Conservation (phyloP, 2,113 vertebrate species). For the Oryzias javanicus region DNA sequence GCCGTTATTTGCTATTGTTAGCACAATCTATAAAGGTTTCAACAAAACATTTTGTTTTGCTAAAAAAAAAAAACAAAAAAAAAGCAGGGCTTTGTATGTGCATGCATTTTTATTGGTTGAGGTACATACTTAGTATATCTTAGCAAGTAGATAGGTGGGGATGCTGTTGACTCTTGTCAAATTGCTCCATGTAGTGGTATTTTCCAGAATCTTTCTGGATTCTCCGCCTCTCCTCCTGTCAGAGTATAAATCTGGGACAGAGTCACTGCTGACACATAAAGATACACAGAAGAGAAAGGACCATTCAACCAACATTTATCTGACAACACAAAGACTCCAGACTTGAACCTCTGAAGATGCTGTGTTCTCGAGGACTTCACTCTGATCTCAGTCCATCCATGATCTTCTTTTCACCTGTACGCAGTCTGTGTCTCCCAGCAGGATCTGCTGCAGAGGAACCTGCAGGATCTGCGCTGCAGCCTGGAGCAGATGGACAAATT, state of each 20-base stretch:
- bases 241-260: slow-evolving; percentile 21
- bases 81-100: too few relatives aligned
- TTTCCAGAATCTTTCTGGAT: too few relatives aligned
- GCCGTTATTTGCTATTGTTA: too few relatives aligned
- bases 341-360: slow-evolving; percentile 10
- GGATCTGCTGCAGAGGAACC: neutral
- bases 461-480: slow-evolving; percentile 23
- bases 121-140: too few relatives aligned
- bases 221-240: too few relatives aligned
- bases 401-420: slow-evolving; percentile 4
- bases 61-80: too few relatives aligned
- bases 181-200: too few relatives aligned
- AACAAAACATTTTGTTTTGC: too few relatives aligned
- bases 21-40: too few relatives aligned
- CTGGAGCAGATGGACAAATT: slow-evolving; percentile 47
- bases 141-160: too few relatives aligned
- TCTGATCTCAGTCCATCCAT: slow-evolving; percentile 14
- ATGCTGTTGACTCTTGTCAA: too few relatives aligned
- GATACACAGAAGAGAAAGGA: slow-evolving; percentile 2
- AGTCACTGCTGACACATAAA: slow-evolving; percentile 26
- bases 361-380: slow-evolving; percentile 20
- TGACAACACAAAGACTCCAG: slow-evolving; percentile 1
- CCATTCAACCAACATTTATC: neutral
- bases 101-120: too few relatives aligned
- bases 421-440: slow-evolving; percentile 24